These are phyloP conservation scores for Myrmecophaga tridactyla DNA, from an alignment of 2,113 vertebrate species.

Conservation along the genomic window DNA sequence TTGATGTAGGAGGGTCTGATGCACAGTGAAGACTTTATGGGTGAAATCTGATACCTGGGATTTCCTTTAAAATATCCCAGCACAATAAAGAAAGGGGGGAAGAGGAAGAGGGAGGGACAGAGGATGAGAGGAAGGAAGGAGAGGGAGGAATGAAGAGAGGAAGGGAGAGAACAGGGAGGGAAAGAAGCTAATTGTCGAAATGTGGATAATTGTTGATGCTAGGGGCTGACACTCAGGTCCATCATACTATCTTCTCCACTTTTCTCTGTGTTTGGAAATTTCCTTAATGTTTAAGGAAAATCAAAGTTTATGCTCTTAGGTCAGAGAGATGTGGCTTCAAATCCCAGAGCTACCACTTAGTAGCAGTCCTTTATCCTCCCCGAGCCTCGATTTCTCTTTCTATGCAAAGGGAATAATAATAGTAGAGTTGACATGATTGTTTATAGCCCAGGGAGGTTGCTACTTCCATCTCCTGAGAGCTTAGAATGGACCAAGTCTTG, in stretches of 20 bases:
- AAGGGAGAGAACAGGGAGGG: background rate
- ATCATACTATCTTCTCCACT: too few species aligned
- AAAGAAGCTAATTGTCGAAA: background rate
- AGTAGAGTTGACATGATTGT: background rate
- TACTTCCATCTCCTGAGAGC: background rate
- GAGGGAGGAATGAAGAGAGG: background rate
- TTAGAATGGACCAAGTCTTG: background rate
- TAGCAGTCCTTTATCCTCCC: background rate
- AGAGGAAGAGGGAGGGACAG: background rate
- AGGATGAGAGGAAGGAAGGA: background rate
- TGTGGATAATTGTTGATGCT: background rate
- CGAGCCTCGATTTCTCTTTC: background rate
- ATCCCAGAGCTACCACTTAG: background rate
- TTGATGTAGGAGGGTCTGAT: background rate
- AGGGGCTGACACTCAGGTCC: background rate
- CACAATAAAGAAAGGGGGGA: background rate
- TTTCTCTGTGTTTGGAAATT: background rate
- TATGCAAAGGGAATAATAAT: background rate
- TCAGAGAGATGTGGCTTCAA: background rate
- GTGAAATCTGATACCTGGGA: background rate
- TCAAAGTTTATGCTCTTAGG: background rate
- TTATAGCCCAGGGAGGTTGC: background rate
- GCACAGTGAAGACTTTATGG: background rate
- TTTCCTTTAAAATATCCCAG: background rate
- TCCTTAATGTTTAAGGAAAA: background rate